phyloP scores from a whole-genome alignment of 2,888 invertebrate species.

The Peribatodes rhomboidaria region DNA sequence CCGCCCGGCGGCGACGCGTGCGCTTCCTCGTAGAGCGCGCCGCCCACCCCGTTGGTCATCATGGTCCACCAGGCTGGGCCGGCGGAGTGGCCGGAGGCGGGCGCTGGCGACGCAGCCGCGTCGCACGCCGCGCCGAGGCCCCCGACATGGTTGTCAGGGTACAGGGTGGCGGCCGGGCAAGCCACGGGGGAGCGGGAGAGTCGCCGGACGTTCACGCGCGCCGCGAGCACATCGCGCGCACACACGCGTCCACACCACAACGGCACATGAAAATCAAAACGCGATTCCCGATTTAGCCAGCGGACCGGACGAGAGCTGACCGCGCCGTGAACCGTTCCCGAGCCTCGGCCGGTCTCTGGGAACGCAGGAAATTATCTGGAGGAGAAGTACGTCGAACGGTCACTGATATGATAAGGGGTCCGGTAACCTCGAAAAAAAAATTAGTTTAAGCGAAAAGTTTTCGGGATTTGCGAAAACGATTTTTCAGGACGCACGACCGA shows the following conservation, averaged over 20 bases:
- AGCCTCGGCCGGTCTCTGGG: slow-evolving; percentile 48
- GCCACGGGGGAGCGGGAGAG: slow-evolving; percentile 89
- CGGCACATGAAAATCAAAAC: slow-evolving; percentile 86
- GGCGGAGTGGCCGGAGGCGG: slow-evolving; percentile 94
- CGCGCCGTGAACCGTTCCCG: slow-evolving; percentile 63
- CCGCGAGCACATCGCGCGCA: slow-evolving; percentile 84
- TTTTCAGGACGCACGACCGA: slow-evolving; percentile 55
- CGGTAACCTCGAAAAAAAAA: slow-evolving; percentile 57
- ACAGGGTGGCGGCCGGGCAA: slow-evolving; percentile 94
- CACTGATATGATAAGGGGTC: slow-evolving; percentile 71
- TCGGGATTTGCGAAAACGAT: slow-evolving; percentile 38
- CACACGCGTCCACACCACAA: slow-evolving; percentile 79
- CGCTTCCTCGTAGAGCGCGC: slow-evolving; percentile 92
- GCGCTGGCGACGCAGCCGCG: slow-evolving; percentile 91
- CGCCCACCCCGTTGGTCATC: slow-evolving; percentile 91
- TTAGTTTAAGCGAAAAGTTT: slow-evolving; percentile 53
- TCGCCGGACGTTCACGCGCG: slow-evolving; percentile 83
- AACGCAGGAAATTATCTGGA: slow-evolving; percentile 46
- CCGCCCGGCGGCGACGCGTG: slow-evolving; percentile 87
- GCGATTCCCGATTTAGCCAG: slow-evolving; percentile 84
- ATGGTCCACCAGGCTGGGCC: slow-evolving; percentile 94
- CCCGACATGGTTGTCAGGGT: slow-evolving; percentile 91
- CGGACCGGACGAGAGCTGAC: slow-evolving; percentile 73
- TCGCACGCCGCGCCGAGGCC: slow-evolving; percentile 89
- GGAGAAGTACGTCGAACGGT: slow-evolving; percentile 60